Conservation (phyloP, 2,113 vertebrate genomes). For the Chlorodrepanis virens region DNA sequence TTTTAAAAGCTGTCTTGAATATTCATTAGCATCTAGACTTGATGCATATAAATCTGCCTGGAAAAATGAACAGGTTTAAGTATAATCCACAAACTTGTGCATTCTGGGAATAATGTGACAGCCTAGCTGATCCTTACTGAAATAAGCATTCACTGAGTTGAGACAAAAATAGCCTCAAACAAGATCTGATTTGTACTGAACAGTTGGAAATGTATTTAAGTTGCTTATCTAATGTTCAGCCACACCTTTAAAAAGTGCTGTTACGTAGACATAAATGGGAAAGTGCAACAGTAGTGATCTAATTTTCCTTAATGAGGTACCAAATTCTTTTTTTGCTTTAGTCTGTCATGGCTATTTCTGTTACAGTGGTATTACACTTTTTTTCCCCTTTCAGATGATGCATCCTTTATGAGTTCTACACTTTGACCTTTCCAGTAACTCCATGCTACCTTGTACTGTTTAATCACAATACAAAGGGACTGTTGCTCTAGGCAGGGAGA, state of each 20-base stretch:
- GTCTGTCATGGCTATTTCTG: not conserved
- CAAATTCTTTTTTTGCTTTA: not conserved
- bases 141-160: not conserved
- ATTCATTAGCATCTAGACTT: not conserved
- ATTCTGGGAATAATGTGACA: not conserved
- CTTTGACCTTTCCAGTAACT: not conserved
- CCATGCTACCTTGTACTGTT: not conserved
- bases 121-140: not conserved
- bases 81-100: not conserved
- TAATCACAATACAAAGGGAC: not conserved
- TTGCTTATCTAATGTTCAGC: not conserved
- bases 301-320: not conserved
- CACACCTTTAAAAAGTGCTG: not conserved
- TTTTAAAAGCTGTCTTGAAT: not conserved
- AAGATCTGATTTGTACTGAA: not conserved
- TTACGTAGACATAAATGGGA: not conserved
- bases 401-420: not conserved
- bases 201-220: not conserved
- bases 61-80: not conserved
- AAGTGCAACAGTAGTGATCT: not conserved
- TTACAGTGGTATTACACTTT: not conserved
- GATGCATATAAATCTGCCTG: not conserved
- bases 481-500: not conserved
- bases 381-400: not conserved
- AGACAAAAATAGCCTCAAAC: constrained; percentile 7